Conservation (phyloP, 2,888 invertebrate genomes). For the Dexiosoma caninum region DNA sequence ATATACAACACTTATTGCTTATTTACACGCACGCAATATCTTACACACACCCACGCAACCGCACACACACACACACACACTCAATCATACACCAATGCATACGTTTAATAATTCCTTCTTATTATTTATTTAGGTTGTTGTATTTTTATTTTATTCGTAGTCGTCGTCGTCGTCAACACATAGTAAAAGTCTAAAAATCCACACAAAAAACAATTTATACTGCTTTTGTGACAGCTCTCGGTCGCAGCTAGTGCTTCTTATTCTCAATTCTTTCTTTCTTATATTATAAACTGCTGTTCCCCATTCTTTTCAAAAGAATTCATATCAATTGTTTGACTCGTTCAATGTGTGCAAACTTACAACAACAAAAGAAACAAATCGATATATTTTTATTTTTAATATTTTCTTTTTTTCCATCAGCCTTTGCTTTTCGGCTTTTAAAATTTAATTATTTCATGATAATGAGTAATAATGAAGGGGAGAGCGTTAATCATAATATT, state of each 20-base stretch:
- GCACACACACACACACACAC: not conserved
- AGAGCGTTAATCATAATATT: not conserved
- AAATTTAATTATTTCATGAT: conserved; percentile 10
- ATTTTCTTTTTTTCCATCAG: not conserved
- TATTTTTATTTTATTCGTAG: conserved; percentile 10
- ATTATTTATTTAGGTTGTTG: conserved; percentile 6
- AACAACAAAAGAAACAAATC: conserved; percentile 13
- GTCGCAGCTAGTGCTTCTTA: conserved; percentile 21
- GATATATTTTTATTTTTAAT: conserved; percentile 18
- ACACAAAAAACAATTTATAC: conserved; percentile 64
- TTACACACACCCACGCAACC: not conserved
- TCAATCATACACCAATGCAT: not conserved
- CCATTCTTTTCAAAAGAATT: conserved; percentile 21
- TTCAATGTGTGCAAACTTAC: not conserved
- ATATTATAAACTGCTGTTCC: not conserved
- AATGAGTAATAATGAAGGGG: conserved; percentile 27
- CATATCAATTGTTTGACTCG: conserved; percentile 32
- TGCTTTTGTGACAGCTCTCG: conserved; percentile 67
- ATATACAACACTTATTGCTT: not conserved
- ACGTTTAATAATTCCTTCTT: conserved; percentile 7
- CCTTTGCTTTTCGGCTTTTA: not conserved
- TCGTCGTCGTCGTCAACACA: conserved; percentile 61
- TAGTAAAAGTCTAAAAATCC: conserved; percentile 76
- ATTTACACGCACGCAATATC: conserved; percentile 37
- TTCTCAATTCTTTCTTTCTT: conserved; percentile 17